These are phyloP conservation scores for Aptenodytes patagonicus DNA, from an alignment of 2,113 vertebrate species.

Conservation along the genomic window DNA sequence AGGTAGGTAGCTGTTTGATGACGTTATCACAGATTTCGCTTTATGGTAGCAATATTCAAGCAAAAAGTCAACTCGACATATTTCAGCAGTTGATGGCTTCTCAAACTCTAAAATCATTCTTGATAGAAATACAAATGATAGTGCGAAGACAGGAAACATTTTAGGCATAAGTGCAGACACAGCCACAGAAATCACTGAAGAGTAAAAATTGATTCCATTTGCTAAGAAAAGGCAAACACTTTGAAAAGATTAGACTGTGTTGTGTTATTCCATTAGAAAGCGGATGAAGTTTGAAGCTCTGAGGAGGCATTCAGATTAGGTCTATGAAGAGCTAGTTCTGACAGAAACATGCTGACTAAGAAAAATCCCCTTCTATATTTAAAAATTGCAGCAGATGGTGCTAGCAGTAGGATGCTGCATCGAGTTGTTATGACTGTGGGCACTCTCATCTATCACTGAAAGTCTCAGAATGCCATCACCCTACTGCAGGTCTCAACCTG, in stretches of 20 bases:
- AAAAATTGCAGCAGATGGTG: conserved; percentile 59
- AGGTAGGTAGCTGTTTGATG: not conserved
- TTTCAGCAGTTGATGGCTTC: not conserved
- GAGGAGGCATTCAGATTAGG: not conserved
- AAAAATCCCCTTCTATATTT: conserved; percentile 59
- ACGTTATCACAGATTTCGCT: not conserved
- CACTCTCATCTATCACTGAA: conserved; percentile 23
- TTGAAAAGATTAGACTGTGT: not conserved
- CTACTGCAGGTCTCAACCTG: not conserved
- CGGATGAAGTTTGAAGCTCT: conserved; percentile 9
- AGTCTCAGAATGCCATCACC: conserved; percentile 8
- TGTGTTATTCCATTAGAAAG: conserved; percentile 24
- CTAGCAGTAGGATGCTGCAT: conserved; percentile 35
- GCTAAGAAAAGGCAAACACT: conserved; percentile 4
- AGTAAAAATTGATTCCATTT: conserved; percentile 39
- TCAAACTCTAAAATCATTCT: not conserved
- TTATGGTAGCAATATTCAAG: not conserved
- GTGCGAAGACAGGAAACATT: not conserved
- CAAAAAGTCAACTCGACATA: not conserved
- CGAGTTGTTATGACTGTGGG: conserved; percentile 17
- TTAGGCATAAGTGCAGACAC: not conserved
- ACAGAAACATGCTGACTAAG: conserved; percentile 64
- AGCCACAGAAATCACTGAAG: conserved; percentile 33
- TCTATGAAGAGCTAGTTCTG: conserved; percentile 16
- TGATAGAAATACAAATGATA: conserved; percentile 4